Evolutionary conservation across 2,888 invertebrate genomes (phyloP).

Genomic region (Acanthococcus lagerstroemiae): DNA sequence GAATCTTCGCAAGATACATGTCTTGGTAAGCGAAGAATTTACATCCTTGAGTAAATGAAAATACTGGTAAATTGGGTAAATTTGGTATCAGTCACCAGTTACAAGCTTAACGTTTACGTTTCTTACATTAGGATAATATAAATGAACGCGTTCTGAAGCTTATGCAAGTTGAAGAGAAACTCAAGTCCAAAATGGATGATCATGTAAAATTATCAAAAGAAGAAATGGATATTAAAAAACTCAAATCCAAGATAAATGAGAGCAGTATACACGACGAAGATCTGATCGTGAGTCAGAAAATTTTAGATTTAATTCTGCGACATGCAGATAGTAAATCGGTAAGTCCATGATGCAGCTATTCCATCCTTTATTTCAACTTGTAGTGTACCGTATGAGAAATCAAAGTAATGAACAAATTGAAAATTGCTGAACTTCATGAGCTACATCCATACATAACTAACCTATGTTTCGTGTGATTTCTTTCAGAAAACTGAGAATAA

Average conservation of each 20-base stretch:
- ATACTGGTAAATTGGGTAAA: too few relatives aligned
- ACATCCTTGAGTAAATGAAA: too few relatives aligned
- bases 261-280: slow-evolving; percentile 13
- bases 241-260: slow-evolving; percentile 13
- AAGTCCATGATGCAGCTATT: too few relatives aligned
- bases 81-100: too few relatives aligned
- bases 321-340: slow-evolving; percentile 13
- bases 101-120: too few relatives aligned
- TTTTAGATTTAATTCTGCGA: slow-evolving; percentile 2
- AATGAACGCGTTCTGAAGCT: slow-evolving; percentile 3
- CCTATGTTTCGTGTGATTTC: background rate
- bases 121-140: slow-evolving; percentile 4
- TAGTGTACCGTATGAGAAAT: too few relatives aligned
- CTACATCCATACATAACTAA: too few relatives aligned
- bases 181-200: slow-evolving; percentile 5
- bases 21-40: background rate
- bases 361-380: too few relatives aligned
- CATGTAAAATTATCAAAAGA: background rate
- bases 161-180: background rate
- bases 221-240: slow-evolving; percentile 3
- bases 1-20: background rate
- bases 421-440: background rate
- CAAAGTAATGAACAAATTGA: too few relatives aligned
- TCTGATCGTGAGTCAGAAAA: slow-evolving; percentile 1
- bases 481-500: slow-evolving; percentile 4